Evolutionary conservation across 2,113 vertebrate genomes (phyloP).

Genomic region (Ciconia maguari): DNA sequence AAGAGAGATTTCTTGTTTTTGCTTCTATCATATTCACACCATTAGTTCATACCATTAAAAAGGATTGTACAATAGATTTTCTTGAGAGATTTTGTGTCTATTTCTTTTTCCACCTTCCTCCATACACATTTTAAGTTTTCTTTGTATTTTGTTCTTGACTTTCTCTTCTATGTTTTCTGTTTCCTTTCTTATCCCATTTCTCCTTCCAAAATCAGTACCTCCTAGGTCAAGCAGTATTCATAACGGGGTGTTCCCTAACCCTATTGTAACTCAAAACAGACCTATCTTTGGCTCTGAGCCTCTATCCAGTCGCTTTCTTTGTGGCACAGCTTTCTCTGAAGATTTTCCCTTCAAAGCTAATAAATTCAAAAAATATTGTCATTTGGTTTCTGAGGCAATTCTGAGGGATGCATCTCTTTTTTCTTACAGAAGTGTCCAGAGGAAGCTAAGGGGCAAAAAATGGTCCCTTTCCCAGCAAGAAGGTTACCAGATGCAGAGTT

Average conservation of each 20-base stretch:
- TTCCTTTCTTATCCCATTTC: neutral
- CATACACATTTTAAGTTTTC: no score
- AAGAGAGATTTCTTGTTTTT: no score
- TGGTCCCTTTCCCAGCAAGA: neutral
- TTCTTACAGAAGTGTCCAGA: neutral
- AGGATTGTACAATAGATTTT: no score
- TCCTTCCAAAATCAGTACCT: neutral
- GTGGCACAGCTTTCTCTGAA: neutral
- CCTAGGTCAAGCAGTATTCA: neutral
- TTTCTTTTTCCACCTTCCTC: no score
- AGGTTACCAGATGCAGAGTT: neutral
- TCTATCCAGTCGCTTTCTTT: neutral
- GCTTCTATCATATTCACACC: no score
- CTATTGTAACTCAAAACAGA: neutral
- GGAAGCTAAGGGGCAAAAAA: neutral
- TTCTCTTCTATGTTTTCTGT: neutral
- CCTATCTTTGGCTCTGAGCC: neutral
- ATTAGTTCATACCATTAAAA: no score
- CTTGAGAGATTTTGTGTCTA: no score
- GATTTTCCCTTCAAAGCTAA: neutral
- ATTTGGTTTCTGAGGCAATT: neutral
- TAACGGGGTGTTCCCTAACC: neutral
- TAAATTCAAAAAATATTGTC: neutral
- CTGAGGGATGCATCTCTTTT: neutral
- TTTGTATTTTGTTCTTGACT: neutral